Evolutionary conservation across 2,888 invertebrate species (phyloP).

Genomic region (Strigamia crassipes): DNA sequence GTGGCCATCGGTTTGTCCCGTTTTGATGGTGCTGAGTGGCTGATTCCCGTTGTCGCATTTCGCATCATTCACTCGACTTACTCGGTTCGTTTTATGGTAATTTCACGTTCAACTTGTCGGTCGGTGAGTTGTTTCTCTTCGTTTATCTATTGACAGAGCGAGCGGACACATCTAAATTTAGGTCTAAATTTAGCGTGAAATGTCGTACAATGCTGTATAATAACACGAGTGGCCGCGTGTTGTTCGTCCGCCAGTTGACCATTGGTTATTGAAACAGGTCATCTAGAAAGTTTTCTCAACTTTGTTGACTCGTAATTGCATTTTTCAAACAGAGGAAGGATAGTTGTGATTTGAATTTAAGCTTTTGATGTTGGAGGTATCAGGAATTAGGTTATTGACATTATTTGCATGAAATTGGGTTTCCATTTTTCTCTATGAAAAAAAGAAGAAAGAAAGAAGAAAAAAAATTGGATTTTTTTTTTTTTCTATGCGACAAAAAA

Average conservation of each 20-base stretch:
- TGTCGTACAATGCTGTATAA: conserved; percentile 19
- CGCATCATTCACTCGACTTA: conserved; percentile 27
- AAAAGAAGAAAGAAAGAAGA: not conserved
- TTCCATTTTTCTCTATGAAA: not conserved
- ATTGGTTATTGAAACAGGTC: not conserved
- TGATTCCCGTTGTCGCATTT: conserved; percentile 27
- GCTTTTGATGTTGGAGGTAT: not conserved
- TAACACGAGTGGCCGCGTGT: not conserved
- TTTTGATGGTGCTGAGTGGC: conserved; percentile 30
- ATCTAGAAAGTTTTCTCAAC: not conserved
- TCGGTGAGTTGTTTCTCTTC: conserved; percentile 40
- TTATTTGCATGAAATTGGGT: conserved; percentile 36
- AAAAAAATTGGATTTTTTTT: not conserved
- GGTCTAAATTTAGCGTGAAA: conserved; percentile 35
- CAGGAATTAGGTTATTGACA: not conserved
- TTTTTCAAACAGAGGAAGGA: not conserved
- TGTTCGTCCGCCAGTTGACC: not conserved
- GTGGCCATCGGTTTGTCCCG: conserved; percentile 37
- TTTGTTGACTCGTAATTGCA: not conserved
- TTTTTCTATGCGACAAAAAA: not conserved
- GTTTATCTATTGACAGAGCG: conserved; percentile 28
- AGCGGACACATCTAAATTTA: conserved; percentile 36
- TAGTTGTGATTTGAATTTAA: conserved; percentile 20
- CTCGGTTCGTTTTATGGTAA: conserved; percentile 27
- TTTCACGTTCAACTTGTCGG: conserved; percentile 38